A percentile compares a stretch with the other conserved stretches of the same genome.
phyloP scores from a whole-genome alignment of 2,797 vertebrate species.

The Crypturellus tataupa region DNA sequence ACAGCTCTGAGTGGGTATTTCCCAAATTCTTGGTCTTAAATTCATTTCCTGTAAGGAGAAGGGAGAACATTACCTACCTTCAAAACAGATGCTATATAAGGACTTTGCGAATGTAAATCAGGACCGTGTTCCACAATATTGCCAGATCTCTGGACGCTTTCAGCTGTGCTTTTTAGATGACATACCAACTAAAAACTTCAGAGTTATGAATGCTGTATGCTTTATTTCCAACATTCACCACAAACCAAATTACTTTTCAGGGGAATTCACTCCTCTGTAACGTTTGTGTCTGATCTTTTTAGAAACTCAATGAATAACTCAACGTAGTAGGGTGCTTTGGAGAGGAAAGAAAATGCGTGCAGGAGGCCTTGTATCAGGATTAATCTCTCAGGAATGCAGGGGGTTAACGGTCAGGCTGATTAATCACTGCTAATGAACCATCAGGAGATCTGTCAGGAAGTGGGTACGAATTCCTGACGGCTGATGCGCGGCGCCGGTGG shows the following conservation, averaged over 20 bases:
- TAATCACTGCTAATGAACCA: slow-evolving; percentile 77
- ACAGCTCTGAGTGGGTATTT: slow-evolving; percentile 18
- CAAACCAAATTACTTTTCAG: slow-evolving; percentile 57
- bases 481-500: slow-evolving; percentile 68
- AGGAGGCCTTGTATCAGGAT: slow-evolving; percentile 68
- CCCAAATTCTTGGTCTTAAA: slow-evolving; percentile 4
- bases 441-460: slow-evolving; percentile 77
- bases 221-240: slow-evolving; percentile 61
- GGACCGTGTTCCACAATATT: not conserved
- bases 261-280: slow-evolving; percentile 63
- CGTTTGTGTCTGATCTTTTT: slow-evolving; percentile 51
- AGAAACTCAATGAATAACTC: slow-evolving; percentile 58
- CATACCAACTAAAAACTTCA: slow-evolving; percentile 28
- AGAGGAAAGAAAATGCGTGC: slow-evolving; percentile 72
- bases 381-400: slow-evolving; percentile 82
- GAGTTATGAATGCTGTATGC: slow-evolving; percentile 4
- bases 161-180: slow-evolving; percentile 44
- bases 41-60: slow-evolving; percentile 34
- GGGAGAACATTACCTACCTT: slow-evolving; percentile 26
- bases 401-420: slow-evolving; percentile 78
- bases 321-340: slow-evolving; percentile 68
- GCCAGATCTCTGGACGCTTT: slow-evolving; percentile 26
- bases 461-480: slow-evolving; percentile 78
- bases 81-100: slow-evolving; percentile 21
- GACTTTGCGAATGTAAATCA: slow-evolving; percentile 40